A percentile compares a stretch with the other conserved stretches of the same genome.
Evolutionary conservation across 1,140 invertebrate genomes (phyloP).

Genomic region (Whitmania pigra): DNA sequence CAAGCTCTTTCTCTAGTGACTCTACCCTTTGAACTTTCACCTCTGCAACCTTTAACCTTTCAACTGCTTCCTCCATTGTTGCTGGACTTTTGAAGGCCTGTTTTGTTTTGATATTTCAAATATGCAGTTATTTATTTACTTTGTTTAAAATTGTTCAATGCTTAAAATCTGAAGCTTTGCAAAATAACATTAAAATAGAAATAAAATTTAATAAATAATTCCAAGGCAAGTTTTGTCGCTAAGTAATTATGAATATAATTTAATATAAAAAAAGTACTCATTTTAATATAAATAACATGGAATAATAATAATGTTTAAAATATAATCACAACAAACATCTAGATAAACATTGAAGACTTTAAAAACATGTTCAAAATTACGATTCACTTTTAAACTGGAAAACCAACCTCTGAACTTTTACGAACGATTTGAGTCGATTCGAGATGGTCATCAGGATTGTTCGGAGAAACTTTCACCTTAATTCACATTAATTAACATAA

Average conservation of each 20-base stretch:
- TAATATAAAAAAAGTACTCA: no score
- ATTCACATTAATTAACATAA: no score
- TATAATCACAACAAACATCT: neutral
- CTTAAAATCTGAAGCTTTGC: no score
- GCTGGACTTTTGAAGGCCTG: neutral
- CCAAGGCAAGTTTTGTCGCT: neutral
- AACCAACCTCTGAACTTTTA: no score
- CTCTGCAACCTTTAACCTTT: conserved; percentile 6
- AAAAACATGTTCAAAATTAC: neutral
- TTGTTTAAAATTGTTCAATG: no score
- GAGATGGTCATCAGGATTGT: no score
- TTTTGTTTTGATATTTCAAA: neutral
- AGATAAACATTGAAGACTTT: neutral
- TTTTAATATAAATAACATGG: neutral
- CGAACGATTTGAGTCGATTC: no score
- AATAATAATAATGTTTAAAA: neutral
- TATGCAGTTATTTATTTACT: no score
- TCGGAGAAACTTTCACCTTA: no score
- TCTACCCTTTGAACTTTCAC: neutral
- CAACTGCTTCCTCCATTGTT: neutral
- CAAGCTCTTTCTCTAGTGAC: neutral
- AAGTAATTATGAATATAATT: neutral
- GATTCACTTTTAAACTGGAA: no score
- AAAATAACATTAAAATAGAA: no score
- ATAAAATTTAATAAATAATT: neutral